phyloP scores from a whole-genome alignment of 2,888 invertebrate genomes.

The Cephus pygmeus region DNA sequence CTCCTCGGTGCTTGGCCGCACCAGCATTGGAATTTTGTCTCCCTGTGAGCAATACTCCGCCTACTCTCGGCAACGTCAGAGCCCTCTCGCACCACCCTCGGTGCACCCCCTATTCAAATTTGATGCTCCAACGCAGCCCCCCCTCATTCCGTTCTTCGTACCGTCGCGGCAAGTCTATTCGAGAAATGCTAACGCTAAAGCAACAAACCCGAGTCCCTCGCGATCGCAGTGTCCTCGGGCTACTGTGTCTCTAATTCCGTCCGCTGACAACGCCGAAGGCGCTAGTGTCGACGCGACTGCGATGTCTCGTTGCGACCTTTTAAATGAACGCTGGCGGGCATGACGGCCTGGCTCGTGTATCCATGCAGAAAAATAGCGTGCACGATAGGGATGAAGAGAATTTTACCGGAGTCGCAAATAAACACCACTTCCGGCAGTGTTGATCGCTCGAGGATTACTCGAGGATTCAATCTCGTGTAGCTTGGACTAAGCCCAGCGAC shows the following conservation, averaged over 20 bases:
- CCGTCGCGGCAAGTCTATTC: slow-evolving; percentile 8
- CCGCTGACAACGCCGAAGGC: not conserved
- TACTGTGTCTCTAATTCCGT: not conserved
- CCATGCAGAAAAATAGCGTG: not conserved
- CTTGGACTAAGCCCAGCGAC: not conserved
- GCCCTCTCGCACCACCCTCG: slow-evolving; percentile 21
- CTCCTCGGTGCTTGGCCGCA: slow-evolving; percentile 11
- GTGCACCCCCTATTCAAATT: slow-evolving; percentile 43
- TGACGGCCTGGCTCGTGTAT: slow-evolving; percentile 20
- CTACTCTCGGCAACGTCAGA: not conserved
- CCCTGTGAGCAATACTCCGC: slow-evolving; percentile 1
- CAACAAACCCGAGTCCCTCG: not conserved
- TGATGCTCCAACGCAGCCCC: slow-evolving; percentile 39
- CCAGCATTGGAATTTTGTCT: slow-evolving; percentile 39
- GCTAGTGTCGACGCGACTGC: not conserved
- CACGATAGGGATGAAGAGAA: not conserved
- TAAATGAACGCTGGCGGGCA: slow-evolving; percentile 31
- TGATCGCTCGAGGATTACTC: not conserved
- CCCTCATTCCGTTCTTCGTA: slow-evolving; percentile 4
- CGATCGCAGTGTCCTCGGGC: not conserved
- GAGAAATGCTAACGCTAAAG: slow-evolving; percentile 18
- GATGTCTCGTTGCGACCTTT: slow-evolving; percentile 25
- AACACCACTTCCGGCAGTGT: not conserved
- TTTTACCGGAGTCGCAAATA: not conserved
- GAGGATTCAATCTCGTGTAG: not conserved